These are phyloP conservation scores for Aphidius ervi DNA, from an alignment of 1,140 invertebrate genomes.

Conservation along the genomic window DNA sequence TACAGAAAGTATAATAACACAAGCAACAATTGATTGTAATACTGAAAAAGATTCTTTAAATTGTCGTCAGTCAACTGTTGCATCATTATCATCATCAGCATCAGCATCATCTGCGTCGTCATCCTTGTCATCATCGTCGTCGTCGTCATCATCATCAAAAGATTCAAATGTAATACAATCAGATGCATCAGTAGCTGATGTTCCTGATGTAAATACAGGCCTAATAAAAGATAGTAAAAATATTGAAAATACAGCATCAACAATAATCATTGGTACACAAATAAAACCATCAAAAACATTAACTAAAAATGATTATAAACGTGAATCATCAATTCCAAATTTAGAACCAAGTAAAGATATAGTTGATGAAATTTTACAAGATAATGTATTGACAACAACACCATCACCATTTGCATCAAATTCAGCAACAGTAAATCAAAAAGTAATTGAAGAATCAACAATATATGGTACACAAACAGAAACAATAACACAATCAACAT, in stretches of 20 bases:
- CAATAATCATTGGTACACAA: slow-evolving; percentile 33
- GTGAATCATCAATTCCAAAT: slow-evolving; percentile 28
- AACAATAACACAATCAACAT: slow-evolving; percentile 17
- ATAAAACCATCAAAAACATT: slow-evolving; percentile 46
- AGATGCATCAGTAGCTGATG: neutral
- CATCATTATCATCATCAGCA: too few relatives aligned
- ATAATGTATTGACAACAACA: slow-evolving; percentile 49
- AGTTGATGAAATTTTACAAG: slow-evolving; percentile 44
- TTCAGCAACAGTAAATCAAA: slow-evolving; percentile 22
- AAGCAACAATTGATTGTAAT: slow-evolving; percentile 13
- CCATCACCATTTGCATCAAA: slow-evolving; percentile 23
- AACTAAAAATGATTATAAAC: slow-evolving; percentile 32
- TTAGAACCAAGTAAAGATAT: slow-evolving; percentile 34
- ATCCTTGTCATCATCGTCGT: too few relatives aligned
- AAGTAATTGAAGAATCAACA: slow-evolving; percentile 27
- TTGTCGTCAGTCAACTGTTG: too few relatives aligned
- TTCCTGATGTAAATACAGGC: neutral
- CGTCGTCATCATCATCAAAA: too few relatives aligned
- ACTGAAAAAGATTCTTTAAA: neutral
- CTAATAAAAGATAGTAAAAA: neutral
- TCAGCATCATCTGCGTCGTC: too few relatives aligned
- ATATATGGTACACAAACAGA: slow-evolving; percentile 21
- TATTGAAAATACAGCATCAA: slow-evolving; percentile 12
- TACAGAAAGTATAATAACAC: too few relatives aligned
- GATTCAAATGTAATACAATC: neutral